Percentiles rank a stretch among this genome's conserved stretches.
Conservation (phyloP, 1,140 invertebrate species). For the Calephelis nemesis region DNA sequence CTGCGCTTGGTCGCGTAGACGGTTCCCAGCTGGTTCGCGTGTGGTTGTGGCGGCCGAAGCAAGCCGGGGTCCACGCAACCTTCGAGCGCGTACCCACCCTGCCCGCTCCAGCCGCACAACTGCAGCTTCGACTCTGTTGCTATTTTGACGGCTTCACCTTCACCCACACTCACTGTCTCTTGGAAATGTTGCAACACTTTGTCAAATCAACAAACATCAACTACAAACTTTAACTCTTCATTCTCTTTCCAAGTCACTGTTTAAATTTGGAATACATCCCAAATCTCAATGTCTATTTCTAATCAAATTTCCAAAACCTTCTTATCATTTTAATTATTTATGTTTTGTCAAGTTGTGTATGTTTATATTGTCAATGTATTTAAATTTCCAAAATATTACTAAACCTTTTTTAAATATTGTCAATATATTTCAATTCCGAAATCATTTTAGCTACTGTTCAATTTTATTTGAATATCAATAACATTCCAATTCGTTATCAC, state of each 20-base stretch:
- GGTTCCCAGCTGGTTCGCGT: conserved; percentile 92
- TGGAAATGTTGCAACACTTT: conserved; percentile 30
- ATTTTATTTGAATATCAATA: too few relatives aligned
- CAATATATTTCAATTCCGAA: too few relatives aligned
- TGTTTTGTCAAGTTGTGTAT: too few relatives aligned
- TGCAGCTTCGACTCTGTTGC: conserved; percentile 67
- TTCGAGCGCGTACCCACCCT: conserved; percentile 64
- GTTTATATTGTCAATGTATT: too few relatives aligned
- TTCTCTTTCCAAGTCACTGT: neutral
- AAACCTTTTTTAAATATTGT: too few relatives aligned
- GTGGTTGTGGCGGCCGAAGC: conserved; percentile 68
- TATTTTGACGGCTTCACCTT: conserved; percentile 61
- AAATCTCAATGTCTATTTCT: neutral
- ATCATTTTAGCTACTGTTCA: too few relatives aligned
- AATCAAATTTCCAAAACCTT: too few relatives aligned
- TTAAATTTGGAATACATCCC: neutral
- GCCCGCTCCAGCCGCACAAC: conserved; percentile 68
- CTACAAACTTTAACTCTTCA: conserved; percentile 4
- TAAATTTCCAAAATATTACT: too few relatives aligned
- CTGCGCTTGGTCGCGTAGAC: conserved; percentile 96
- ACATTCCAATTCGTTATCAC: too few relatives aligned
- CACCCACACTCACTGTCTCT: conserved; percentile 19
- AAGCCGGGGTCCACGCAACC: conserved; percentile 65
- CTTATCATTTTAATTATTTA: too few relatives aligned
- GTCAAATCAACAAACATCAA: conserved; percentile 12